These are phyloP conservation scores for Euplagia quadripunctaria DNA, from an alignment of 2,888 invertebrate genomes.

Conservation along the genomic window DNA sequence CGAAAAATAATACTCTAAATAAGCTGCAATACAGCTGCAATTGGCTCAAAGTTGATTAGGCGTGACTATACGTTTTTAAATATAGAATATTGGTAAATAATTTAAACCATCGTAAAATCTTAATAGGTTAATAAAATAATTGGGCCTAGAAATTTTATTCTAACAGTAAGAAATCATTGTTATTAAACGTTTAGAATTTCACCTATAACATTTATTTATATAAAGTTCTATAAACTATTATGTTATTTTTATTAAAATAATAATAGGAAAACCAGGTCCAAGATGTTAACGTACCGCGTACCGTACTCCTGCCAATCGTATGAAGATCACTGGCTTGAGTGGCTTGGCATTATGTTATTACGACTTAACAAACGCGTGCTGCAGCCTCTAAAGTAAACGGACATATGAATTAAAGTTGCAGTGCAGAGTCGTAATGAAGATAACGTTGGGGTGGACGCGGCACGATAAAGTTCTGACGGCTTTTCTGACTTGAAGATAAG, in stretches of 20 bases:
- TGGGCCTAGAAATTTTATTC: no score
- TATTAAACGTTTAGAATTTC: no score
- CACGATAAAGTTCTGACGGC: slow-evolving; percentile 82
- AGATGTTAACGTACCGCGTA: not conserved
- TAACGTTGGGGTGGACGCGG: slow-evolving; percentile 76
- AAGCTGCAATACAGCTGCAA: no score
- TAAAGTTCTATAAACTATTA: not conserved
- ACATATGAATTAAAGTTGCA: slow-evolving; percentile 81
- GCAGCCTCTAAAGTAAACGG: slow-evolving; percentile 83
- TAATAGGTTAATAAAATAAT: no score
- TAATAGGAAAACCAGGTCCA: not conserved
- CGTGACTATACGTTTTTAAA: no score
- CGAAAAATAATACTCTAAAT: no score
- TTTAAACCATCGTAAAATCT: no score
- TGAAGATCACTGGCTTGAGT: slow-evolving; percentile 18
- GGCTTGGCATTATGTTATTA: slow-evolving; percentile 55
- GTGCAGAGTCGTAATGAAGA: slow-evolving; percentile 82
- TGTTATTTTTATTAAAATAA: not conserved
- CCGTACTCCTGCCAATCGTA: not conserved
- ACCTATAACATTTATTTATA: no score
- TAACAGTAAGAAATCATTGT: no score
- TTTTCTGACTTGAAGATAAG: slow-evolving; percentile 77
- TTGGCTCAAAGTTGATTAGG: no score
- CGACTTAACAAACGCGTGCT: slow-evolving; percentile 76
- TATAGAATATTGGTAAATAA: no score